Percentiles rank a stretch among this genome's conserved stretches.
These are phyloP conservation scores for Fundulus diaphanus DNA, from an alignment of 2,797 vertebrate species.

Conservation along the genomic window DNA sequence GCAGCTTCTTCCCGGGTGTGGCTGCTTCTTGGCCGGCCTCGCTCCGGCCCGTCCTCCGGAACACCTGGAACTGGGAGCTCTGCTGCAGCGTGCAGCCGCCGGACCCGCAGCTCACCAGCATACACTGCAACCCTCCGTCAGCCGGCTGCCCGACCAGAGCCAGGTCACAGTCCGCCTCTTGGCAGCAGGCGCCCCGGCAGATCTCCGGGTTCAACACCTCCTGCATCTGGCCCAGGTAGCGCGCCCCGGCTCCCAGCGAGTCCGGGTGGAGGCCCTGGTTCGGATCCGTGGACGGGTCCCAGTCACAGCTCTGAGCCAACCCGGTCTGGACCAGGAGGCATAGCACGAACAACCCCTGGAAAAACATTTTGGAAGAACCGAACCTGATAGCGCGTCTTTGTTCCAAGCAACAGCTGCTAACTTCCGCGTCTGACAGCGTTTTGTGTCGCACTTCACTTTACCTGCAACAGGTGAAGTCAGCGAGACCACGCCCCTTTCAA, in stretches of 20 bases:
- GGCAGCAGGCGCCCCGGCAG: constrained; percentile 60
- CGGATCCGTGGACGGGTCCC: constrained; percentile 25
- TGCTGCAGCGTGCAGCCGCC: constrained; percentile 38
- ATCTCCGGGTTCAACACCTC: background rate
- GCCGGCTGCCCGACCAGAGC: constrained; percentile 40
- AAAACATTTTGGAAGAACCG: background rate
- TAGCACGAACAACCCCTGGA: constrained; percentile 5
- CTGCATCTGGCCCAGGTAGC: background rate
- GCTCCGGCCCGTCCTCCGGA: constrained; percentile 11
- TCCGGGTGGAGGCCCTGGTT: background rate
- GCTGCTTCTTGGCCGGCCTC: background rate
- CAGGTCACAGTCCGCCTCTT: constrained; percentile 43
- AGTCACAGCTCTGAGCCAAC: constrained; percentile 35
- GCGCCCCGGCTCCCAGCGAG: constrained; percentile 2
- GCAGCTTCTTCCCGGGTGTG: rapidly evolving
- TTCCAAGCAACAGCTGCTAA: background rate
- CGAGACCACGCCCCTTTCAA: constrained; percentile 21
- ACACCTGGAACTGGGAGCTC: constrained; percentile 22
- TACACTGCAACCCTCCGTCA: constrained; percentile 47
- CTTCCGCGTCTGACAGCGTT: constrained; percentile 48
- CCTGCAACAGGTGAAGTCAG: constrained; percentile 57
- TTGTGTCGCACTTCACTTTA: constrained; percentile 44
- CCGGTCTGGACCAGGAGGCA: constrained; percentile 11
- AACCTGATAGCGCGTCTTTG: background rate
- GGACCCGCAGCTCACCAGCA: constrained; percentile 44